phyloP scores from a whole-genome alignment of 2,888 invertebrate species.

The Rotaria sp. region DNA sequence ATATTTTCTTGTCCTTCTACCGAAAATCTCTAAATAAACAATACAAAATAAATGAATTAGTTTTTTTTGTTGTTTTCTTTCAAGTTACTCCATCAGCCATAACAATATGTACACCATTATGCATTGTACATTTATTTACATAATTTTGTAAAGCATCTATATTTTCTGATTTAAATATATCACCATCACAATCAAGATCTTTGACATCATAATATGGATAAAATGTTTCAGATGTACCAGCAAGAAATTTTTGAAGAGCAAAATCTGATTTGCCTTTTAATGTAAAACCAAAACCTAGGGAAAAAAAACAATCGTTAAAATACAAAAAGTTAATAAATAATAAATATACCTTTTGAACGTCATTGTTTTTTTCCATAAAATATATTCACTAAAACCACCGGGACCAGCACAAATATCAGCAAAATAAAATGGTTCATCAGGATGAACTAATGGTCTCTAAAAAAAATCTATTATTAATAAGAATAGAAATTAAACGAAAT shows the following conservation, averaged over 20 bases:
- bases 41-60: neutral
- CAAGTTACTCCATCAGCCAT: constrained; percentile 87
- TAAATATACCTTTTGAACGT: constrained; percentile 71
- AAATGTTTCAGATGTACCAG: constrained; percentile 77
- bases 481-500: neutral
- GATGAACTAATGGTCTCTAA: constrained; percentile 47
- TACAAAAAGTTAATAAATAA: no score
- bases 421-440: constrained; percentile 68
- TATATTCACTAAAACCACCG: constrained; percentile 89
- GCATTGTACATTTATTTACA: constrained; percentile 68
- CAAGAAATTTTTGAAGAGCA: constrained; percentile 72
- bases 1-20: constrained; percentile 88
- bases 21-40: constrained; percentile 70
- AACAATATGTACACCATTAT: constrained; percentile 80
- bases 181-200: constrained; percentile 63
- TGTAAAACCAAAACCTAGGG: constrained; percentile 83
- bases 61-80: neutral
- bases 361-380: constrained; percentile 68
- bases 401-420: constrained; percentile 97
- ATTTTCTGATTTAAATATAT: constrained; percentile 79
- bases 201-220: constrained; percentile 75
- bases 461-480: constrained; percentile 42
- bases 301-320: no score
- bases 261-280: constrained; percentile 77
- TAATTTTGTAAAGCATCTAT: constrained; percentile 69